Base-by-base conservation (phyloP, 2,113 vertebrate species). In the Nothocercus nigrocapillus region DNA sequence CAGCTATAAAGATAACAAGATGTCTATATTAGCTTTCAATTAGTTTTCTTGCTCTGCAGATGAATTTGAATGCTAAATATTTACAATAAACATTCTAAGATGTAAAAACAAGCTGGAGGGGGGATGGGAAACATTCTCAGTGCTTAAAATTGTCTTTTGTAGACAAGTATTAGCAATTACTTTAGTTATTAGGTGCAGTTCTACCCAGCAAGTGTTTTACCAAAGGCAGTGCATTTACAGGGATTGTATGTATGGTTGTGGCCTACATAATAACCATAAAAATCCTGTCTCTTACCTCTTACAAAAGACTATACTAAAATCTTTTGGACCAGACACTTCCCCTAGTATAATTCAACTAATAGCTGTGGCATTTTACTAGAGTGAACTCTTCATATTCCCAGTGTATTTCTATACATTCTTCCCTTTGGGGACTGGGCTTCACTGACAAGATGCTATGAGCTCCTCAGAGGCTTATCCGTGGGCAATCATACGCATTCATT, bases 321-420 rank as follows among this genome's bases (percentile, higher is more conserved):
- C 42, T 16, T 17, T 40, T 58, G 63, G 75, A 32, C 22, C 22
- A 17, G 27, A 51, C 8, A 22, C 15, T 88, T 59, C 45, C 45
- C 20, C 12, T 75, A 77, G 5, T 2, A 4, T 34, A 45, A 61
- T 59, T 47, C 51, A 42, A 18, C 49, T 53, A 32, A n/a, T 40
- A 66, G 51, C 28, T 1, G 0, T 42, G 44, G 21, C 42, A 56
- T 74, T 70, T 19, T 21, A 19, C 21, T 36, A 1, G 53, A 59
- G 42, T 5, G 24, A 88, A 20, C 2, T 5, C 7, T 68, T 82
- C 2, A 0, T 79, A 20, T 76, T 69, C 67, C 21, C 28, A 61
- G 0, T 64, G 40, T 0, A 3, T 79, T 82, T 82, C n/a, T 75
- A 0, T 36, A 30, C 5, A 54, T 61, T 34, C 3, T 5, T 15